Evolutionary conservation across 2,113 vertebrate species (phyloP), one percentile per base, ranked within the genome.

Genomic region (Gobius niger): DNA sequence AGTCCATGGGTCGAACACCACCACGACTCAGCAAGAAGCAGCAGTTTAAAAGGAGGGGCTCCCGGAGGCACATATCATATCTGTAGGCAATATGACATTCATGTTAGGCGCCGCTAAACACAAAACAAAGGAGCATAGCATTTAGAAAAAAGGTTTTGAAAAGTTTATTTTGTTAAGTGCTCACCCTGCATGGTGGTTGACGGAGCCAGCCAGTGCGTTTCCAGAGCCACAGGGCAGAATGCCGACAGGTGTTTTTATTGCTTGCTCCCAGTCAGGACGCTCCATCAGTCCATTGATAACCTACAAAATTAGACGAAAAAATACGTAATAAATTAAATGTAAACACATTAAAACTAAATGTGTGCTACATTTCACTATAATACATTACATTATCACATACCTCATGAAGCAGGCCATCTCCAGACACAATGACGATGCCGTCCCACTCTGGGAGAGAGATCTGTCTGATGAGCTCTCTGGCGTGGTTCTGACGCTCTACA

Each of bases 221-320:
- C 96, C 96, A 0, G 96, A 98, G 47, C 96, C 96, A 18, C 95
- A 96, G 16, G 95, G 96, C 57, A 98, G 87, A 84, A 97, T 90
- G 47, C 96, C 94, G 14, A 98, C 85, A 0, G 96, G 96, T 44
- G 73, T 94, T 87, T 94, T 94, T 89, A 97, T 94, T n/a, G 96
- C 95, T 83, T 93, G 89, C 85, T 95, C 90, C 96, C 96, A 98
- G 74, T 98, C 95, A 0, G 94, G 85, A 46, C 95, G 93, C 53
- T 93, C 93, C 85, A 97, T 92, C 60, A 97, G 88, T 15, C 96
- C 96, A 14, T 97, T 97, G 63, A 96, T 91, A 44, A 97, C 95
- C 96, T 97, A 73, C 0, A 67, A 47, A 54, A 73, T 54, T 15
- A 68, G 13, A 59, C 46, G 3, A 4, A 34, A 34, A 34, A 34